A percentile compares a stretch with the other conserved stretches of the same genome.
Conservation (phyloP, 2,888 invertebrate genomes). For the Augiades crinisus region DNA sequence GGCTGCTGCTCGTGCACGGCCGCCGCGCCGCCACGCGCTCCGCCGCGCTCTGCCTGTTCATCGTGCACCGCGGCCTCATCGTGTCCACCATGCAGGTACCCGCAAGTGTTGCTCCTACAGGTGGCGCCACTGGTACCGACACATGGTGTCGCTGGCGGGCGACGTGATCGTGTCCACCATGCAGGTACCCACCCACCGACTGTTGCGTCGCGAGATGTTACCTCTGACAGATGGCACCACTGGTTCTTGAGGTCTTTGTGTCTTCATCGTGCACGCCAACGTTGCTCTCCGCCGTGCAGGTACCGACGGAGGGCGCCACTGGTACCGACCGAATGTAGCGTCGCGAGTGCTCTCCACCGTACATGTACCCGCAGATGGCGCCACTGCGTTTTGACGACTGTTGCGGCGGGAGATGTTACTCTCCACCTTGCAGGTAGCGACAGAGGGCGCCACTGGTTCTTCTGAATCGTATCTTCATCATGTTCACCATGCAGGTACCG, state of each 20-base stretch:
- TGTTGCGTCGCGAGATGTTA: too few species aligned
- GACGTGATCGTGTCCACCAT: conserved; percentile 98
- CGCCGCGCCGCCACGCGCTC: conserved; percentile 96
- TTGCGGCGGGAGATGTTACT: too few species aligned
- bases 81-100: conserved; percentile 96
- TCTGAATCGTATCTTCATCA: conserved; percentile 98
- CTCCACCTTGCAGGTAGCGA: too few species aligned
- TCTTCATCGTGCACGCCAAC: conserved; percentile 97
- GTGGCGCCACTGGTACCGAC: too few species aligned
- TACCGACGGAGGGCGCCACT: too few species aligned
- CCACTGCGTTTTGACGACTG: too few species aligned
- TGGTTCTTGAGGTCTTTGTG: conserved; percentile 97
- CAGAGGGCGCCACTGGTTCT: too few species aligned
- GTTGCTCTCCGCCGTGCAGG: conserved; percentile 97
- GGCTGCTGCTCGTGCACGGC: conserved; percentile 94
- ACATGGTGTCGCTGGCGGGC: conserved; percentile 97
- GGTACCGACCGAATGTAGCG: conserved; percentile 87
- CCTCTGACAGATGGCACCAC: conserved; percentile 88
- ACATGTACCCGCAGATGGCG: too few species aligned
- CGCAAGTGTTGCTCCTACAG: background rate
- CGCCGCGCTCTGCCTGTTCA: conserved; percentile 98
- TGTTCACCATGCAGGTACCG: conserved; percentile 95
- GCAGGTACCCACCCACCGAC: conserved; percentile 88
- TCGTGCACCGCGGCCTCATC: conserved; percentile 98
- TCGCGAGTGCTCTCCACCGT: too few species aligned